Base-by-base conservation (phyloP, 2,113 vertebrate species). In the Rhinogobius similis region DNA sequence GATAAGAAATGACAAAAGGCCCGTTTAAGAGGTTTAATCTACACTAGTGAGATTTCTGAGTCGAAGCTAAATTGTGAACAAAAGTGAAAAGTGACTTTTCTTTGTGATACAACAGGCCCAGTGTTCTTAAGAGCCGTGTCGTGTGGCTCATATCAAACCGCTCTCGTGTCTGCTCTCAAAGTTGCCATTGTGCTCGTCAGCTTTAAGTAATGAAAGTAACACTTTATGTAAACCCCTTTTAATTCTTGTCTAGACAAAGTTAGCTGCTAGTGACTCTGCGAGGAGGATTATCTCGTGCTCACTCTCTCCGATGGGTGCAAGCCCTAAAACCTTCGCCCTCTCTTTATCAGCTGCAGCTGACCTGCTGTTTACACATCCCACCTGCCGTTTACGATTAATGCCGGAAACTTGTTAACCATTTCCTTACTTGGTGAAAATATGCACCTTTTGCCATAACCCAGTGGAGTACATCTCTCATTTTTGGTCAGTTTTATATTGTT, bases 201-300 rank as follows among this genome's bases (percentile, higher is more conserved):
- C 71, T 76, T 89, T 91, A 83, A 72, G 56, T n/a, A 29, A 74
- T 63, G 23, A 41, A 85, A 86, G 76, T 75, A 85, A 85, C 81
- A 78, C 78, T 55, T 84, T 72, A 82, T 86, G 82, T 89, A 92
- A 92, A 84, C 72, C 89, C 52, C 81, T 72, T 9, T 73, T 92
- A 93, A 92, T 91, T 90, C 90, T 86, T 87, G 91, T 93, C 91
- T 92, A 92, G 91, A 92, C 93, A 84, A 88, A 83, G 83, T 65
- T 86, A 89, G 79, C 87, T 77, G 80, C 71, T 81, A 79, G 72
- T 81, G 86, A 89, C 84, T 89, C 85, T 83, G 82, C 85, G 72
- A 53, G 59, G 59, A 74, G 82, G 91, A 93, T 92, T 92, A 90
- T 90, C 58, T 79, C 48, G 58, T 64, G 68, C 70, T 65, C 27